Evolutionary conservation across 2,888 invertebrate species (phyloP), one percentile per base, ranked within the genome.

Genomic region (Leistus spinibarbis): DNA sequence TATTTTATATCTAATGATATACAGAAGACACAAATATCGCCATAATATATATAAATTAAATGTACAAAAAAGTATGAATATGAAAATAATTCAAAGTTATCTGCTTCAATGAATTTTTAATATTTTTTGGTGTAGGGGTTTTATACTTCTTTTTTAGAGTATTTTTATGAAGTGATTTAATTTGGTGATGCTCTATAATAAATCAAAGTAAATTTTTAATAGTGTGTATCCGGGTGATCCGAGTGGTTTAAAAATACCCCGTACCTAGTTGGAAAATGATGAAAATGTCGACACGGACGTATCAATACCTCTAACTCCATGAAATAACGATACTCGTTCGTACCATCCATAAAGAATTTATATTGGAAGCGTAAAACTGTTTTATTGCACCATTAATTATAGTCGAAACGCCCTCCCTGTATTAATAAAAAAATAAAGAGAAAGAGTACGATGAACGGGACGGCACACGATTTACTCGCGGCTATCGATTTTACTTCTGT

Each of bases 301-400:
- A 40, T 40, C 40, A 40, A 40, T 40, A 40, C 40, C 40, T 40
- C 40, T 40, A 40, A 40, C 60, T 60, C 22, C 22, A 60, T 60
- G 60, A 60, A 60, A 60, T 60, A 60, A 60, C 19, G 60, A 60
- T 60, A 60, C 60, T 60, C 20, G 60, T 20, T 60, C 40, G 1
- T 40, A 40, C 66, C 54, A 60, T 73, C 23, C 57, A 54, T 62
- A 67, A 23, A 73, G 67, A 73, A 67, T 67, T 73, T 73, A 67
- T 73, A 73, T 67, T 67, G 62, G 62, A 27, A 65, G 67, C 62
- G 67, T 67, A 73, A 73, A 67, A 66, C 73, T 67, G 54, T 73
- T 73, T 73, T 73, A 67, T 73, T 67, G 53, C 67, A 73, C 67
- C 73, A 73, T 73, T 73, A 67, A 67, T 73, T 67, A 73, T 62